Base-by-base conservation (phyloP, 1,140 invertebrate genomes). In the Brachystomella parvula region DNA sequence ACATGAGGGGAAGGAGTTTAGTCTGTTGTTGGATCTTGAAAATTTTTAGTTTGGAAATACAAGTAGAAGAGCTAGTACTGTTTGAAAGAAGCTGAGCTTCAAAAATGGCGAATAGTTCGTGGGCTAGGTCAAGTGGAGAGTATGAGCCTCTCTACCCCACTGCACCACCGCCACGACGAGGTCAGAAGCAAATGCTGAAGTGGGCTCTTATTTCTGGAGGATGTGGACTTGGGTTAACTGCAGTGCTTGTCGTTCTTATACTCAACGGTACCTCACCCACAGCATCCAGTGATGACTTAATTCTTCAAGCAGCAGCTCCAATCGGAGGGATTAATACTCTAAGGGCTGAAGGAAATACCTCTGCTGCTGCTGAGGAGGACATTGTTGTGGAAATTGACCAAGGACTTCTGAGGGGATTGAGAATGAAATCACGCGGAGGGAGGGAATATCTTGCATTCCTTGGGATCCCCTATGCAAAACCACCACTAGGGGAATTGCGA, bases 381-480 rank as follows among this genome's bases (percentile, higher is more conserved):
- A 15, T 39, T 3, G 6, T 44, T 9, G 60, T 62, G 21, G 39
- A 39, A 39, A 12, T 62, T 24, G 39, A 62, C 21, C 31, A 24
- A 47, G 60, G 60, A 29, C 6, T 3, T 19, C 26, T 70, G 33
- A 24, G 35, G 29, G 61, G 2, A 30, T 33, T n/a, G 17, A 32
- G 21, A 1, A n/a, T 61, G 26, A 61, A 29, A 30, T 61, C 65
- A 0, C 19, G 65, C 0, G 65, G 33, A 47, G 66, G 66, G 0
- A 58, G 62, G 32, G 53, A 64, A 26, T 63, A 49, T 24, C 60
- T 56, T 6, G 56, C 75, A 9, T 82, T 76, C 68, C 74, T 76
- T 29, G 79, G 80, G 24, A 80, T 83, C 67, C 83, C 82, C 0
- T 83, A 74, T 73, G 81, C 81, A 3, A 76, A 81, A 68, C 81